Evolutionary conservation across 2,797 vertebrate genomes (phyloP), one percentile per base, ranked within the genome.

Genomic region (Halcyon chelicuti): DNA sequence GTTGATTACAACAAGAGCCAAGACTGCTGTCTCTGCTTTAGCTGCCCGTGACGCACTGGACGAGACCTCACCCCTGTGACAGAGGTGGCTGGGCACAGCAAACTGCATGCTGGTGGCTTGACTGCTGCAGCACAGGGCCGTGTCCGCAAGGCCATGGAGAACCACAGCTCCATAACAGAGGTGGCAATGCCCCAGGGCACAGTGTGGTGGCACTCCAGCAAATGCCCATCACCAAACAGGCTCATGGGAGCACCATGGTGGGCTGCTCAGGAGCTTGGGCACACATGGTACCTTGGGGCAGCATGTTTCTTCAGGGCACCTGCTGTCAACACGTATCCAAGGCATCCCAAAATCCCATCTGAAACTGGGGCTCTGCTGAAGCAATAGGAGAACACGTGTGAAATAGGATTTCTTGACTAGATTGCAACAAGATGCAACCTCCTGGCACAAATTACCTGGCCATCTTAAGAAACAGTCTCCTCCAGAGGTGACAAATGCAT

Each of bases 71-170:
- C 10, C 2, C 20, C 63, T 26, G 4, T 23, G 44, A 49, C 75
- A 75, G 39, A 74, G n/a, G n/a, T 29, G 57, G 14, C 52, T 37
- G 63, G 31, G 15, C n/a, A 51, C 29, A 42, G 60, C 21, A 26
- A 31, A 46, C 51, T 7, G 0, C 0, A 0, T n/a, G 57, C 57
- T 1, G 1, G 35, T 1, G 7, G 19, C 62, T 65, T 6, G 42
- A 40, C 46, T 40, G 25, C 28, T 29, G 31, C 49, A 23, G 3
- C 49, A 18, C 0, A 0, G 42, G 22, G 13, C 66, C 17, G 5
- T 0, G 5, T n/a, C 17, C 8, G 0, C 0, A 0, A 4, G 49
- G 22, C 37, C 2, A 0, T 33, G 31, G 20, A 49, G 46, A 54
- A 3, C 46, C 3, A 1, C 42, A 70, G 42, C 72, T 66, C 55